phyloP scores from a whole-genome alignment of 1,140 invertebrate genomes.

The Brachionus manjavacas region DNA sequence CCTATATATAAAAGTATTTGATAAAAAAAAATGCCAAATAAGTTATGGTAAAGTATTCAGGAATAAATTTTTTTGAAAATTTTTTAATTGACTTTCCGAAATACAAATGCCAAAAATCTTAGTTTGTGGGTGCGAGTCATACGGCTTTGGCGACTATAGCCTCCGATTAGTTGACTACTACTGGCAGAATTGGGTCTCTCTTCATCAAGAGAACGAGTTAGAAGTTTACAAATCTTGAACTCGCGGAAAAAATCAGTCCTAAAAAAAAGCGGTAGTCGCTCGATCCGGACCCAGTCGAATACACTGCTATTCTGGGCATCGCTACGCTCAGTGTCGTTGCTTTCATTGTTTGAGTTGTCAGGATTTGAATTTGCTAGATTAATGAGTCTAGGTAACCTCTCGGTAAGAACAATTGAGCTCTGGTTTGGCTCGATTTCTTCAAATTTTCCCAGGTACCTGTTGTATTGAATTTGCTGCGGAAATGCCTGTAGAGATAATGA shows the following conservation, averaged over 20 bases:
- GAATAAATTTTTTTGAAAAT: no score
- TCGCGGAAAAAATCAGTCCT: constrained; percentile 55
- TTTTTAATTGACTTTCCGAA: no score
- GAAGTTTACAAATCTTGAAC: constrained; percentile 54
- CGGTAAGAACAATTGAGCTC: constrained; percentile 13
- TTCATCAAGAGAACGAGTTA: constrained; percentile 53
- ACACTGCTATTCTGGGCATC: constrained; percentile 49
- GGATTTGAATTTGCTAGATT: not conserved
- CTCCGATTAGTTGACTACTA: constrained; percentile 52
- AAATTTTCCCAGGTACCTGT: constrained; percentile 18
- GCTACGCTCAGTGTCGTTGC: not conserved
- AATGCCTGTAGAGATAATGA: not conserved
- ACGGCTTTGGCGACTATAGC: constrained; percentile 53
- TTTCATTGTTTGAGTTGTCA: not conserved
- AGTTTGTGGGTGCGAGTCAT: not conserved
- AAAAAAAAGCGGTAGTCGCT: constrained; percentile 54
- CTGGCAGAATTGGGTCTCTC: constrained; percentile 47
- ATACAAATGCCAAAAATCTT: no score
- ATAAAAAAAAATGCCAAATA: no score
- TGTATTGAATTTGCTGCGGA: constrained; percentile 40
- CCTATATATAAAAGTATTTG: no score
- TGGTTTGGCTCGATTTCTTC: constrained; percentile 13
- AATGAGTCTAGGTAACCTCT: not conserved
- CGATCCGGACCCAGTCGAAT: constrained; percentile 53
- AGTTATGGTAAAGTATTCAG: no score